Base-by-base conservation (phyloP, 1,140 invertebrate species). In the Cyclargus thomasi region DNA sequence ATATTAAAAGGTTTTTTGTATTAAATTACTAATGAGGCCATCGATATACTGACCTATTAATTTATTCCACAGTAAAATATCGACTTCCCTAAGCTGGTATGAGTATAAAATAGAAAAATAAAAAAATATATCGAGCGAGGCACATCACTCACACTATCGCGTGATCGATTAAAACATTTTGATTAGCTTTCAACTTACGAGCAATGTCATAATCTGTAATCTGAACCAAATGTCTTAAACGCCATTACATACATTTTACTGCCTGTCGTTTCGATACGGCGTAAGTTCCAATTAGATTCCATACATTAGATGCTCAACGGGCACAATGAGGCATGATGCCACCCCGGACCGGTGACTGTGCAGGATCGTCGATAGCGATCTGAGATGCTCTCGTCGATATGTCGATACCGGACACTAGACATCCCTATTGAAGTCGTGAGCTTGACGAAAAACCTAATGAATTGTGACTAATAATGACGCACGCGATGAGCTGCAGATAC, bases 151-250 rank as follows among this genome's bases (percentile, higher is more conserved):
- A 68, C 72, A 75, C 85, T 85, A 90, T 88, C 85, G 83, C 78
- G 76, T 88, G 82, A 88, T 87, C 85, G 87, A 88, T 90, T 88
- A 88, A 90, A 90, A 90, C 87, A 90, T 90, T 90, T 90, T 90
- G 85, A 90, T 90, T 90, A 90, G 86, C 87, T 90, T 87, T 90
- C 87, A 86, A 88, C 82, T 88, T 84, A 87, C 81, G 80, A 79
- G 79, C 79, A 81, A 86, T 87, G 86, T 87, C 82, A 87, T 85
- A 82, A 80, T 84, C 78, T 81, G 75, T 74, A 76, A 80, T 76
- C 76, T 75, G 67, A 82, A 74, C 71, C 69, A 79, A 85, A 87
- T 76, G 82, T 79, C 81, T 70, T 83, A 84, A 85, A 72, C 80
- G 78, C 83, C 82, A 80, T 80, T 77, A 79, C 65, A 71, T 74